A percentile compares a stretch with the other conserved stretches of the same genome.
Conservation (phyloP, 2,797 vertebrate genomes). For the Sebastolobus alascanus region DNA sequence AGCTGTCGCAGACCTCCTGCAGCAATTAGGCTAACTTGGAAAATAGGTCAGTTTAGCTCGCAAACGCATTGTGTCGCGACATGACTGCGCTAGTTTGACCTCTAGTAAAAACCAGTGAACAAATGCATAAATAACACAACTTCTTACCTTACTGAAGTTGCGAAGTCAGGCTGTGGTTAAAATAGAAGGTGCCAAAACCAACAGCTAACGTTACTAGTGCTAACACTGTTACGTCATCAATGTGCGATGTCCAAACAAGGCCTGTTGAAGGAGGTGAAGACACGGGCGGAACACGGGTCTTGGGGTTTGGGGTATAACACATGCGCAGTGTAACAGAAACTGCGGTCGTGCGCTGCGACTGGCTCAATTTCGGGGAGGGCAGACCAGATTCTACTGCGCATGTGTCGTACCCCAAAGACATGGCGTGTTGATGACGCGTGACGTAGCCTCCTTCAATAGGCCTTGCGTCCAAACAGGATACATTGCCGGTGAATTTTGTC, state of each 20-base stretch:
- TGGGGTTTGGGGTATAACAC: too few relatives aligned
- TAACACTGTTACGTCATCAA: slow-evolving; percentile 45
- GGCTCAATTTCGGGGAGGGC: too few relatives aligned
- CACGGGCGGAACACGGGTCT: too few relatives aligned
- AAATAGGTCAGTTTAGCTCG: neutral
- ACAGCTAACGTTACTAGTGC: too few relatives aligned
- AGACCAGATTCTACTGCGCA: too few relatives aligned
- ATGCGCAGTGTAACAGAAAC: too few relatives aligned
- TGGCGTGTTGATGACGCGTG: too few relatives aligned
- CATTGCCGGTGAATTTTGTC: neutral
- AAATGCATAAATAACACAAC: fast-evolving
- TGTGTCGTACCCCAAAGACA: too few relatives aligned
- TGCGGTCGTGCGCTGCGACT: too few relatives aligned
- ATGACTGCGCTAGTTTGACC: neutral
- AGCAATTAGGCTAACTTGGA: neutral
- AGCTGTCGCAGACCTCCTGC: slow-evolving; percentile 10
- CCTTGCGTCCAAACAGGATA: neutral
- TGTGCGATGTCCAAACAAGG: slow-evolving; percentile 23
- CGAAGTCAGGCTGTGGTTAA: neutral
- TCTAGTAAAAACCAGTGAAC: fast-evolving
- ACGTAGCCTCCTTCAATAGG: too few relatives aligned
- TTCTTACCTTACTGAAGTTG: neutral
- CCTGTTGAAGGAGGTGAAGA: too few relatives aligned
- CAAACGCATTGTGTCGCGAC: neutral
- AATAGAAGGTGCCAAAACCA: neutral